phyloP scores from a whole-genome alignment of 92 coral and sea anemone species.

The Actinernus sp. region DNA sequence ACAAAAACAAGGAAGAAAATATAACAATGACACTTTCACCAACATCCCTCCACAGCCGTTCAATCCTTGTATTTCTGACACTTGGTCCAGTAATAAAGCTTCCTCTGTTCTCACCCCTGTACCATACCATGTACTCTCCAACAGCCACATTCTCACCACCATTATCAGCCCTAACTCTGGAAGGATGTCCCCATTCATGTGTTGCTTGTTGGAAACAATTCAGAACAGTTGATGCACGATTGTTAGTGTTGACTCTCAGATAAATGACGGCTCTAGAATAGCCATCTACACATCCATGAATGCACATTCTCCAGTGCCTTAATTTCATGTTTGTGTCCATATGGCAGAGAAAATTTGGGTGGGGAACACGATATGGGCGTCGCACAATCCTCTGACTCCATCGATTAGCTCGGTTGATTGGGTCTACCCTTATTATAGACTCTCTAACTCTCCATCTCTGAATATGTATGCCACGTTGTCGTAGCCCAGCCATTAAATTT shows the following conservation, averaged over 20 bases:
- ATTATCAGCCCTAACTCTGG: slow-evolving; percentile 45
- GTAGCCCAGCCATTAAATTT: no score
- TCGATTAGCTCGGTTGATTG: slow-evolving; percentile 46
- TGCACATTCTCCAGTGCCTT: no score
- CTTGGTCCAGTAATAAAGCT: slow-evolving; percentile 74
- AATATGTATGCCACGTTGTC: no score
- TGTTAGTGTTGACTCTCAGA: slow-evolving; percentile 38
- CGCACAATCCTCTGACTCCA: slow-evolving; percentile 52
- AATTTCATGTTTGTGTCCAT: slow-evolving; percentile 36
- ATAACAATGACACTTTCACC: slow-evolving; percentile 34
- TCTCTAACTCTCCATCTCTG: slow-evolving; percentile 51
- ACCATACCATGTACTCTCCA: slow-evolving; percentile 24
- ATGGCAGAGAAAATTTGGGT: slow-evolving; percentile 65
- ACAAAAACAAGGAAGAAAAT: slow-evolving; percentile 18
- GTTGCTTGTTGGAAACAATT: slow-evolving; percentile 33
- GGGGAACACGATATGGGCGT: slow-evolving; percentile 56
- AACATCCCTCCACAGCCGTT: slow-evolving; percentile 68
- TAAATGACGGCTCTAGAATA: slow-evolving; percentile 24
- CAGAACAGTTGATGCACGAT: slow-evolving; percentile 54
- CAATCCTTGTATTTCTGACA: slow-evolving; percentile 54
- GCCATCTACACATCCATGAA: no score
- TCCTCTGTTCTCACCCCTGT: slow-evolving; percentile 31
- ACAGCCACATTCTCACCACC: slow-evolving; percentile 59
- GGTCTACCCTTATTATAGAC: slow-evolving; percentile 48
- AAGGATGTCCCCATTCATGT: slow-evolving; percentile 65